Percentiles rank a stretch among this genome's conserved stretches.
Evolutionary conservation across 2,888 invertebrate genomes (phyloP).

Genomic region (Philhelius pedissequus): DNA sequence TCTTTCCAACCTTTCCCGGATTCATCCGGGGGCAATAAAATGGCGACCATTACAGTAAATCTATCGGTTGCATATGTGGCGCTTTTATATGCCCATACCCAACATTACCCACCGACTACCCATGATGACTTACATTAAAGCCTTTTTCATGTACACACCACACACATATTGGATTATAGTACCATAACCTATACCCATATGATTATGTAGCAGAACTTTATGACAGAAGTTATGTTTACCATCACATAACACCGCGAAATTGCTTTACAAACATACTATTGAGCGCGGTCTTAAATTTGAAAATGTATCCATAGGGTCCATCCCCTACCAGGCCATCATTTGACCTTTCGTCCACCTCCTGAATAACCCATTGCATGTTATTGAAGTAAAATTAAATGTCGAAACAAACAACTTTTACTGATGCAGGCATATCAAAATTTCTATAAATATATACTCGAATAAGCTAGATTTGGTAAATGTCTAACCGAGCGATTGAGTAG

Average conservation of each 20-base stretch:
- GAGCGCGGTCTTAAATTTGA: not conserved
- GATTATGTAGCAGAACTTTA: not conserved
- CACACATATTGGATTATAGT: not conserved
- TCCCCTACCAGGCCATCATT: not conserved
- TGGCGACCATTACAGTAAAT: slow-evolving; percentile 46
- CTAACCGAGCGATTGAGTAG: not conserved
- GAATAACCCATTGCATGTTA: slow-evolving; percentile 31
- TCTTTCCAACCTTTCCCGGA: not conserved
- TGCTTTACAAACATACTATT: slow-evolving; percentile 8
- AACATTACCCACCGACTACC: not conserved
- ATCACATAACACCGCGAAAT: slow-evolving; percentile 16
- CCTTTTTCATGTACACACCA: slow-evolving; percentile 25
- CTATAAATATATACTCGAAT: not conserved
- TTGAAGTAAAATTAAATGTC: slow-evolving; percentile 58
- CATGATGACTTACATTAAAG: slow-evolving; percentile 38
- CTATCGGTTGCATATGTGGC: slow-evolving; percentile 59
- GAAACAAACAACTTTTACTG: slow-evolving; percentile 19
- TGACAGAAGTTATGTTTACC: not conserved
- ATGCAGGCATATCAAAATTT: not conserved
- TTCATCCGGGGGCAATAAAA: slow-evolving; percentile 43
- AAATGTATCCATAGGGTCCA: not conserved
- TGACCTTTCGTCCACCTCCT: not conserved
- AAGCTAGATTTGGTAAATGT: not conserved
- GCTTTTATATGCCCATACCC: slow-evolving; percentile 33
- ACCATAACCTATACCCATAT: not conserved